These are phyloP conservation scores for Cepaea hortensis DNA, from an alignment of 2,888 invertebrate genomes.

Conservation along the genomic window DNA sequence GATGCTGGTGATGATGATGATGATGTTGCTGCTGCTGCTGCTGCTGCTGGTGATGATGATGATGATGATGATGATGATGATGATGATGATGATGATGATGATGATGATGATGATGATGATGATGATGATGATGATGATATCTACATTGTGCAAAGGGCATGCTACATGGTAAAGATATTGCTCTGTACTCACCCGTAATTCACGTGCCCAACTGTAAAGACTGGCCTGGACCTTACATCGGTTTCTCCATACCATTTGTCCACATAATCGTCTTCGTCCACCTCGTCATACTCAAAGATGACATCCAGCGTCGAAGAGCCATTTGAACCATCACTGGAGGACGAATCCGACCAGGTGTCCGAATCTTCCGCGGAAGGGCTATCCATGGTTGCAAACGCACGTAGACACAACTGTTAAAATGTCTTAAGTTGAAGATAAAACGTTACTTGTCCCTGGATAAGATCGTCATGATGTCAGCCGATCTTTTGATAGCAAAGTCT, in stretches of 20 bases:
- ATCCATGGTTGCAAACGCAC: not conserved
- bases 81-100: too few species aligned
- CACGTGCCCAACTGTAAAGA: conserved; percentile 17
- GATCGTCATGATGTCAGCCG: not conserved
- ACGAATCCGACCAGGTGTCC: not conserved
- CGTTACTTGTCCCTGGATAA: not conserved
- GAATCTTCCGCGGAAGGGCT: not conserved
- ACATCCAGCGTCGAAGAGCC: not conserved
- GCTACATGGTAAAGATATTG: too few species aligned
- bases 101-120: too few species aligned
- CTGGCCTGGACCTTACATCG: not conserved
- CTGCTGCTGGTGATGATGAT: too few species aligned
- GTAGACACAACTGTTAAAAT: not conserved
- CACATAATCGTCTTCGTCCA: conserved; percentile 24
- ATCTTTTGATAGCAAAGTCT: too few species aligned
- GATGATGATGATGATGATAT: too few species aligned
- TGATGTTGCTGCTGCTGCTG: too few species aligned
- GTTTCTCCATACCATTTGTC: conserved; percentile 29
- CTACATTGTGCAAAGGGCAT: too few species aligned
- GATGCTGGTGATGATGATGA: too few species aligned
- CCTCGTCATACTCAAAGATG: not conserved
- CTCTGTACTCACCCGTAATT: conserved; percentile 16
- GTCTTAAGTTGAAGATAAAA: not conserved
- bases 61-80: too few species aligned
- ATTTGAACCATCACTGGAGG: not conserved